phyloP scores from a whole-genome alignment of 2,888 invertebrate genomes.

The Idaea aversata region DNA sequence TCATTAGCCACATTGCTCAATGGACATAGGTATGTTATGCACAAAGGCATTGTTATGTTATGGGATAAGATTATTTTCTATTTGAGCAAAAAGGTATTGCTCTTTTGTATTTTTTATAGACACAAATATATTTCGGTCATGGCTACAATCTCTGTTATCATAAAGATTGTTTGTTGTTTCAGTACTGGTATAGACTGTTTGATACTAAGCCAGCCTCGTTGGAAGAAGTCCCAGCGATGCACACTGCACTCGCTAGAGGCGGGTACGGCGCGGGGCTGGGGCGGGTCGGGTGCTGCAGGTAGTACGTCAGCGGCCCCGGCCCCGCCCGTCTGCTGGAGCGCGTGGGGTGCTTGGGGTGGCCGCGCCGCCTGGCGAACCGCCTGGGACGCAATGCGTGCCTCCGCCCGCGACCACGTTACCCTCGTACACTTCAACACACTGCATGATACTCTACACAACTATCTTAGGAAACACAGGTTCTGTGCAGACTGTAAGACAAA shows the following conservation, averaged over 20 bases:
- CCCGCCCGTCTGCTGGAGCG: constrained; percentile 88
- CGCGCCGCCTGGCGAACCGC: constrained; percentile 89
- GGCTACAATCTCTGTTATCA: no score
- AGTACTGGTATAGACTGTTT: constrained; percentile 88
- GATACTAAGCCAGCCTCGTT: constrained; percentile 89
- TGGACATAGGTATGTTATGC: constrained; percentile 87
- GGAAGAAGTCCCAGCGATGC: constrained; percentile 94
- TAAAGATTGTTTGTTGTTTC: constrained; percentile 12
- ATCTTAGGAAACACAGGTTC: constrained; percentile 95
- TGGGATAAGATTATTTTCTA: no score
- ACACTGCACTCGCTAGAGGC: constrained; percentile 94
- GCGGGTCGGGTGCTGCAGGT: constrained; percentile 79
- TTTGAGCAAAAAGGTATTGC: no score
- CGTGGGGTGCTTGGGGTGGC: constrained; percentile 80
- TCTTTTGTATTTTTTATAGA: no score
- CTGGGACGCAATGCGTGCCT: constrained; percentile 91
- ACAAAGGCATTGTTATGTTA: no score
- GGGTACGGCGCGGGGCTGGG: constrained; percentile 87
- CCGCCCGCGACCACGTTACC: constrained; percentile 91
- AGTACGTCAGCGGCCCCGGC: constrained; percentile 81
- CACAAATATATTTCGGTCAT: no score
- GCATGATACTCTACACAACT: constrained; percentile 92
- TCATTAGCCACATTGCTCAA: constrained; percentile 91
- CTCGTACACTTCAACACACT: constrained; percentile 92
- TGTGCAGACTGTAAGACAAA: constrained; percentile 96